phyloP scores from a whole-genome alignment of 2,797 vertebrate species.

The Sebastolobus altivelis region DNA sequence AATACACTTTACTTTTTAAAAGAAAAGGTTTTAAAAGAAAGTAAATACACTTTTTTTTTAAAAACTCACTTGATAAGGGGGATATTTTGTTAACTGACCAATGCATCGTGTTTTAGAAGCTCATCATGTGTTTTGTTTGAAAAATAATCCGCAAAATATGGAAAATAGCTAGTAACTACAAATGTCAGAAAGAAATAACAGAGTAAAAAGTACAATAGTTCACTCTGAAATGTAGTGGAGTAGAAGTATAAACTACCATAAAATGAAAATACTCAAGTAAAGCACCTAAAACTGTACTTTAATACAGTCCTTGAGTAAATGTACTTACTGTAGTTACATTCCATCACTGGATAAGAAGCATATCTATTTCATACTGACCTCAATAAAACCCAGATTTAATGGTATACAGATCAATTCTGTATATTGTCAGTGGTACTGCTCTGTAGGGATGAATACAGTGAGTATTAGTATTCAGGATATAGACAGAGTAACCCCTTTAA shows the following conservation, averaged over 20 bases:
- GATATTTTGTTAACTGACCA: not conserved
- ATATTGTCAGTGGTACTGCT: not conserved
- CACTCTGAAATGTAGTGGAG: not conserved
- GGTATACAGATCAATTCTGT: not conserved
- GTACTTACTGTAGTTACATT: not conserved
- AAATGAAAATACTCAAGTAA: not conserved
- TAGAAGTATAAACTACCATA: not conserved
- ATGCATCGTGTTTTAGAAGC: not conserved
- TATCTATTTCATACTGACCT: not conserved
- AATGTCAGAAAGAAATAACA: not conserved
- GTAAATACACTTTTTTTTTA: not conserved
- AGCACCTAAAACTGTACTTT: not conserved
- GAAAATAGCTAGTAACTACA: not conserved
- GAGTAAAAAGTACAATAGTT: not conserved
- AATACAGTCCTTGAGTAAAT: not conserved
- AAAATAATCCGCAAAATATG: not conserved
- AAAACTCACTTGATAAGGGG: not conserved
- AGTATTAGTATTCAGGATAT: not conserved
- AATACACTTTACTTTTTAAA: not conserved
- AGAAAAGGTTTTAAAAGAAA: no score
- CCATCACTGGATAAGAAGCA: not conserved
- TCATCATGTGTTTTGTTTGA: not conserved
- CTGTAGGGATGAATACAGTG: not conserved
- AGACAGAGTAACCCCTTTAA: no score
- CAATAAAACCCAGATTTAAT: not conserved